Evolutionary conservation across 2,888 invertebrate genomes (phyloP), one percentile per base, ranked within the genome.

Genomic region (Nephrotoma guestfalica): DNA sequence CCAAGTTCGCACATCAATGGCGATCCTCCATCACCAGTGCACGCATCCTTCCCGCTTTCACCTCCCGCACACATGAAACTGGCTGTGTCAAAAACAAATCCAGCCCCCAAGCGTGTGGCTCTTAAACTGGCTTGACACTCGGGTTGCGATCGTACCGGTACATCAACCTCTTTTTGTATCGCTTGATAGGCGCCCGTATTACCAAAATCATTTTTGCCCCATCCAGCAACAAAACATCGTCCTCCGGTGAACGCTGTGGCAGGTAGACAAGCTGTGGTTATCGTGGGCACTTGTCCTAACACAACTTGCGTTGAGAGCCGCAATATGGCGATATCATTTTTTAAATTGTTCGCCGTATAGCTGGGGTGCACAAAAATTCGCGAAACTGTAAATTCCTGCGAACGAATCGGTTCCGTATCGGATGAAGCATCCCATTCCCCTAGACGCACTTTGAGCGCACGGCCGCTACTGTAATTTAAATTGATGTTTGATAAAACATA

Each of bases 41-140:
- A 96, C 41, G 96, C 94, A 90, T 96, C 96, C 89, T 95, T 96
- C 87, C 94, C 95, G 4, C 92, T 90, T 90, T 96, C 95, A 0
- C 96, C 96, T 0, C 96, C 96, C 51, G 96, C 96, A 89, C 96
- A 96, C 9, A 96, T 91, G 89, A 96, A 96, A 45, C 94, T 95
- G 0, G 93, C 93, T 13, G 93, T 93, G 88, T 95, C 94, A 11
- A 96, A 91, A 9, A 92, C 91, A 89, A 94, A 96, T 85, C 90
- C 90, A 0, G 93, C 88, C 0, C 96, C 95, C 0, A 96, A 93
- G 1, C 95, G 93, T 0, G 96, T 96, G 0, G 91, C 90, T 86
- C 93, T 93, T 88, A 96, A 91, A 40, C 93, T 93, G 5, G 92
- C 89, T 90, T 96, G 94, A 89, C 96, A 96, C 0, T 93, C 92